A percentile compares a stretch with the other conserved stretches of the same genome.
These are phyloP conservation scores for Dipodomys ordii DNA, from an alignment of 2,113 vertebrate genomes.

Conservation along the genomic window DNA sequence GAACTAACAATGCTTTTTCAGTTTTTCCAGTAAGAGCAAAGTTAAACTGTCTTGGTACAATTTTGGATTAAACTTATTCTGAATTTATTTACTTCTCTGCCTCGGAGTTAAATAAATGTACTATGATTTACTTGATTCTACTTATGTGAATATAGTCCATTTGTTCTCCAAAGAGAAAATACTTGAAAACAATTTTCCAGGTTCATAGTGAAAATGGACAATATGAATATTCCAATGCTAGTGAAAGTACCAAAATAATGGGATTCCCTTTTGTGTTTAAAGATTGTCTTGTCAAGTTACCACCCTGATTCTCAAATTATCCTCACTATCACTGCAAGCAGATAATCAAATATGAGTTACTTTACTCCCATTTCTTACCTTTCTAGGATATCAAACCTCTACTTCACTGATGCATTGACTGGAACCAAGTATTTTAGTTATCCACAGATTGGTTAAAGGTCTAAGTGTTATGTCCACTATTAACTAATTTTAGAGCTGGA, in stretches of 20 bases:
- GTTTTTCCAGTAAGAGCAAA: not conserved
- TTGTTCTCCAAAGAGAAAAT: not conserved
- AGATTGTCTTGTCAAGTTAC: not conserved
- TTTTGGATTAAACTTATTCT: conserved; percentile 4
- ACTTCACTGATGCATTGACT: not conserved
- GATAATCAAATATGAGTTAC: not conserved
- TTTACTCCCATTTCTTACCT: not conserved
- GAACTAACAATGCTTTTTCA: not conserved
- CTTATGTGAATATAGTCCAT: not conserved
- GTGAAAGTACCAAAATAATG: not conserved
- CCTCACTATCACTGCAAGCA: not conserved
- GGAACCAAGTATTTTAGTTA: not conserved
- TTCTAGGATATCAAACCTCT: not conserved
- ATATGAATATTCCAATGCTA: not conserved
- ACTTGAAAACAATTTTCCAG: not conserved
- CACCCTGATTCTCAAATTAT: not conserved
- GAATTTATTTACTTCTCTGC: not conserved
- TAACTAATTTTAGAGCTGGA: not conserved
- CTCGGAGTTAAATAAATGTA: not conserved
- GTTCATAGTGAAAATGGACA: not conserved
- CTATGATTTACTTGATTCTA: not conserved
- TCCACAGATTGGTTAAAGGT: not conserved
- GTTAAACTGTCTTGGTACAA: not conserved
- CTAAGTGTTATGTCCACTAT: not conserved
- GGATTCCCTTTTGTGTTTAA: not conserved